phyloP scores from a whole-genome alignment of 2,888 invertebrate genomes.

The Eurytoma adleriae region DNA sequence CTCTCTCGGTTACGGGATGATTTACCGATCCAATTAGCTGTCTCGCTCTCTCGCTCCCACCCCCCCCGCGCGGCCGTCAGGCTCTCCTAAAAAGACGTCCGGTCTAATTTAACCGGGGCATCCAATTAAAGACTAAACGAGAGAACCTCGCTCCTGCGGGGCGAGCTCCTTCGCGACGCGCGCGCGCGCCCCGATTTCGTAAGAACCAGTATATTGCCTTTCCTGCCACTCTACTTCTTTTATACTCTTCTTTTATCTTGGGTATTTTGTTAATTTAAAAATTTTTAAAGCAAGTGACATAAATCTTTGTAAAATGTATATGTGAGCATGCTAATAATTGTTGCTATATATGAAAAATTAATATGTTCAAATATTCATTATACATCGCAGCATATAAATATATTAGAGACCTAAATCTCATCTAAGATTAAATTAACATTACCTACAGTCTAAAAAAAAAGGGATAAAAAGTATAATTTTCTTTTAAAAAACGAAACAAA shows the following conservation, averaged over 20 bases:
- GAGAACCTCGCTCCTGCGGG: not conserved
- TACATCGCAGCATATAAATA: no score
- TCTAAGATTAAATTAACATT: no score
- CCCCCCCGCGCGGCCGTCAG: conserved; percentile 57
- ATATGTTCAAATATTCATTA: no score
- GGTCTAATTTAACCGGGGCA: conserved; percentile 75
- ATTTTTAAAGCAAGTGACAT: no score
- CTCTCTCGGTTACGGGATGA: conserved; percentile 74
- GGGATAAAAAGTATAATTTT: no score
- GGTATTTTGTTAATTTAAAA: not conserved
- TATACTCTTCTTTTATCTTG: not conserved
- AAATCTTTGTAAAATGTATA: no score
- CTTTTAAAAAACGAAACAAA: no score
- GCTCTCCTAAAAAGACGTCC: conserved; percentile 73
- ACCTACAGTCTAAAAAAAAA: no score
- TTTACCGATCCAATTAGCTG: conserved; percentile 76
- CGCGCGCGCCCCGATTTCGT: conserved; percentile 35
- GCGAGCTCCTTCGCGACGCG: not conserved
- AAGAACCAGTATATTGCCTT: conserved; percentile 33
- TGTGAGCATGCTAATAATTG: no score
- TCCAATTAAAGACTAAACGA: conserved; percentile 74
- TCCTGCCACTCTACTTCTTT: not conserved
- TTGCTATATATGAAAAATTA: no score
- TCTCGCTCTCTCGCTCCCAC: conserved; percentile 50
- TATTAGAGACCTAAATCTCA: no score